phyloP scores from a whole-genome alignment of 2,797 vertebrate species.

The Euthynnus affinis region DNA sequence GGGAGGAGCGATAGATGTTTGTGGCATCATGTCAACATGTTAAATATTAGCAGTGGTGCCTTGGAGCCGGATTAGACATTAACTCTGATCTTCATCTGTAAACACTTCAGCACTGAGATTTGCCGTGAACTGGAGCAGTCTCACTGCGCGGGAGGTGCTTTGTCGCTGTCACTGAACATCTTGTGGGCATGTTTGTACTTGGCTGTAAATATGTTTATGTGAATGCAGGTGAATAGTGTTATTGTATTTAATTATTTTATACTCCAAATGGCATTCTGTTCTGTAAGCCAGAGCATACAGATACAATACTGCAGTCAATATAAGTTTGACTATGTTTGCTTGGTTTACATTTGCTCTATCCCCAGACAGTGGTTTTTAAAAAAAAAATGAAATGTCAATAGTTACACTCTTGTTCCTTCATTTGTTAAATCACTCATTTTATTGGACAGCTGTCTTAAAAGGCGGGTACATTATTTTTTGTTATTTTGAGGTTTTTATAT shows the following conservation, averaged over 20 bases:
- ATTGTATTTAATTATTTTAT: background rate
- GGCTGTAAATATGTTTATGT: background rate
- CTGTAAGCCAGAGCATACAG: background rate
- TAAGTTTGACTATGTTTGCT: background rate
- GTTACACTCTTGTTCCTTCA: conserved; percentile 1
- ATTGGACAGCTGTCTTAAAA: background rate
- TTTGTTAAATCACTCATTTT: background rate
- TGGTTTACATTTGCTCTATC: background rate
- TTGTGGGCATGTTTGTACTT: conserved; percentile 30
- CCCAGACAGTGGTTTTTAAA: conserved; percentile 12
- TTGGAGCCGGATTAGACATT: conserved; percentile 45
- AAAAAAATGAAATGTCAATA: background rate
- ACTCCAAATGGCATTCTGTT: background rate
- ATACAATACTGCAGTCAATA: background rate
- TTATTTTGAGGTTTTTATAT: too few species aligned
- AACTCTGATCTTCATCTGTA: conserved; percentile 54
- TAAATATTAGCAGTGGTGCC: conserved; percentile 37
- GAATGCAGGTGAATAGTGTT: background rate
- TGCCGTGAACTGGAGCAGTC: conserved; percentile 35
- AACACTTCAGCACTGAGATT: conserved; percentile 40
- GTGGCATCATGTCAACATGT: conserved; percentile 33
- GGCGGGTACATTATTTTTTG: too few species aligned
- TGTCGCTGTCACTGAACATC: conserved; percentile 40
- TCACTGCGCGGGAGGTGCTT: conserved; percentile 30
- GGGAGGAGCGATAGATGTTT: conserved; percentile 14